These are phyloP conservation scores for Apoda limacodes DNA, from an alignment of 2,888 invertebrate species.

Conservation along the genomic window DNA sequence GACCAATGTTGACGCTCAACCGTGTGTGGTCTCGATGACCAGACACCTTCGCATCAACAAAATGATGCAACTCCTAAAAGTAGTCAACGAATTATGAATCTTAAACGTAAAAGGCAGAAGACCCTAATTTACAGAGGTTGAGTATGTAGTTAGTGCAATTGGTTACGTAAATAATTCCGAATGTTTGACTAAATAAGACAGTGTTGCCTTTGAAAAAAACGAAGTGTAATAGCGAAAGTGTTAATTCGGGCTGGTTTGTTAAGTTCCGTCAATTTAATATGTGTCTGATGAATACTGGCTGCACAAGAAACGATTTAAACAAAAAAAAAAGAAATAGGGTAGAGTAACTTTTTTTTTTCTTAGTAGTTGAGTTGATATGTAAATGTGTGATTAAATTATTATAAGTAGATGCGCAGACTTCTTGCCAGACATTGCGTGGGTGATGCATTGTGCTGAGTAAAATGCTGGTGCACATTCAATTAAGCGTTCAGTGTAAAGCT, in stretches of 20 bases:
- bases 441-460: conserved; percentile 52
- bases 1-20: conserved; percentile 53
- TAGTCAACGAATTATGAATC: conserved; percentile 24
- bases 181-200: conserved; percentile 44
- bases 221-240: conserved; percentile 61
- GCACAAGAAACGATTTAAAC: neutral
- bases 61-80: conserved; percentile 22
- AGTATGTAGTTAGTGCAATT: too few relatives aligned
- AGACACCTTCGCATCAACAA: conserved; percentile 21
- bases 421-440: conserved; percentile 59
- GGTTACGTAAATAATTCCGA: too few relatives aligned
- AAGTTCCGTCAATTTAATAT: conserved; percentile 30
- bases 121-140: too few relatives aligned
- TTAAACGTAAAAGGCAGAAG: too few relatives aligned
- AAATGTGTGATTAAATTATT: too few relatives aligned
- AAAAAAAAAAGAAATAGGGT: too few relatives aligned
- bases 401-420: conserved; percentile 37
- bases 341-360: too few relatives aligned
- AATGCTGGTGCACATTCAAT: conserved; percentile 40
- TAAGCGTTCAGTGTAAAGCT: conserved; percentile 23
- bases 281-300: neutral
- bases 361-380: too few relatives aligned
- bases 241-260: conserved; percentile 48
- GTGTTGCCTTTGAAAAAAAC: conserved; percentile 45
- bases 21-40: conserved; percentile 61